Conservation (phyloP, 2,113 vertebrate genomes). For the Equus quagga region DNA sequence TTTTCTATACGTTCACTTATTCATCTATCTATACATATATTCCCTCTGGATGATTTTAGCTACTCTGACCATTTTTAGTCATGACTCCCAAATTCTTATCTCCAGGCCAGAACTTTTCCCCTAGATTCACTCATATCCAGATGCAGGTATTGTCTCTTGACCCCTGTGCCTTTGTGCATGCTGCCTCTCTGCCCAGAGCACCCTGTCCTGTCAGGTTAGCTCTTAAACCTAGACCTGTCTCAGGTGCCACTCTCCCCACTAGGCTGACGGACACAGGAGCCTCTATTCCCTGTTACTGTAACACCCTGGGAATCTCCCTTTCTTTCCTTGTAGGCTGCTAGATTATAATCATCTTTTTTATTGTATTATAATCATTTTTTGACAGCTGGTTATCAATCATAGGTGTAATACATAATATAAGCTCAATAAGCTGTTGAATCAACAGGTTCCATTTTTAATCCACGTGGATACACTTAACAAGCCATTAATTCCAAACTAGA, state of each 20-base stretch:
- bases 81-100: background rate
- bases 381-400: background rate
- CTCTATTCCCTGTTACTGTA: background rate
- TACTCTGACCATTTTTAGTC: background rate
- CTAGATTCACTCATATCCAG: background rate
- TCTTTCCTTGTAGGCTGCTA: background rate
- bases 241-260: background rate
- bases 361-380: background rate
- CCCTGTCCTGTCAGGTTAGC: background rate
- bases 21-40: background rate
- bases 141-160: background rate
- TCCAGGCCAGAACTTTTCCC: background rate
- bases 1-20: background rate
- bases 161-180: background rate
- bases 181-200: background rate
- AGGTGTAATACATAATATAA: background rate
- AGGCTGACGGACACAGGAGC: background rate
- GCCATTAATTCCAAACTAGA: constrained; percentile 33
- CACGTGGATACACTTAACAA: background rate
- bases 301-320: background rate
- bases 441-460: constrained; percentile 24
- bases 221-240: background rate
- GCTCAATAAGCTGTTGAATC: background rate
- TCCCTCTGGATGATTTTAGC: background rate
- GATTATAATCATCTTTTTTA: background rate